Evolutionary conservation across 2,888 invertebrate genomes (phyloP), one percentile per base, ranked within the genome.

Genomic region (Pherbina coryleti): DNA sequence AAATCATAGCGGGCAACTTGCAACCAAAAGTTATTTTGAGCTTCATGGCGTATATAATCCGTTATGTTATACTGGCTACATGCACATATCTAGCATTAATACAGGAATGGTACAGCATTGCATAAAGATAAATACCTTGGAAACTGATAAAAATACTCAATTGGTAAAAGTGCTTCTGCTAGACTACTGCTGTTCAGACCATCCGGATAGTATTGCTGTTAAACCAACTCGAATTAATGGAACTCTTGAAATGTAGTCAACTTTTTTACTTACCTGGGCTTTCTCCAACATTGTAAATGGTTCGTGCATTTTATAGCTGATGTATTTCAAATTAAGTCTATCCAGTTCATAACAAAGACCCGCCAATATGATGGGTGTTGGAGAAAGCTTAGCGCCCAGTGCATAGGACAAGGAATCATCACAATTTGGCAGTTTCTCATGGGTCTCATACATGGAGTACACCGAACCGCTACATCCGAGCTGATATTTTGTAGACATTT

Each of bases 1-100:
- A 64, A 8, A 14, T 72, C 57, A 37, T 77, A 77, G 66, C 67
- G n/a, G 44, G 77, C 77, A 22, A 77, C 22, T n/a, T 17, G 34
- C 5, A 77, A 57, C 77, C 77, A 77, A 53, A 49, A 70, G 60
- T 76, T 76, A 17, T 14, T 55, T 1, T 19, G 17, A 19, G 28
- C 55, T 7, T 60, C 5, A 19, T n/a, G 17, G 19, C n/a, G 5
- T 14, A 60, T 25, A 57, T 60, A 37, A 3, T 49, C 55, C 19
- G 19, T 60, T 55, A 25, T 75, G 28, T 62, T n/a, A 8, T 1
- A 17, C 5, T 51, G 19, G 28, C 19, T 70, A 25, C 11, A 17
- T 25, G 19, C 49, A 25, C 31, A 22, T 49, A 4, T 28, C 1
- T n/a, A 31, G 17, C 17, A 34, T 11, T 17, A 64, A 64, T 7